Percentiles rank a stretch among this genome's conserved stretches.
These are phyloP conservation scores for Synergus laeviventris DNA, from an alignment of 2,888 invertebrate species.

Conservation along the genomic window DNA sequence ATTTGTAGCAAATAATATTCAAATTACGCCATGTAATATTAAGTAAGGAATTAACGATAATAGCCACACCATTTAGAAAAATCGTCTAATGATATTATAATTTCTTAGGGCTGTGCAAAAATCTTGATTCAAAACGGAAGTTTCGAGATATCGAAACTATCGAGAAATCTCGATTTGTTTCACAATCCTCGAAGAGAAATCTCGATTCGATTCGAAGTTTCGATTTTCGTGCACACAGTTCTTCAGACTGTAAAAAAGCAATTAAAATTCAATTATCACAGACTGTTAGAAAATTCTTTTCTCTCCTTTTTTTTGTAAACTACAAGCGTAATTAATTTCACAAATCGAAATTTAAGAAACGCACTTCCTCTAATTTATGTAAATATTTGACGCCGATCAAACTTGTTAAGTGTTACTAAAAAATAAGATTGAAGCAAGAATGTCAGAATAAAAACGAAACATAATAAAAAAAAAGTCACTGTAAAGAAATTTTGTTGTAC, in stretches of 20 bases:
- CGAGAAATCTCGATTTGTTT: too few species aligned
- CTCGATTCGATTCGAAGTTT: too few species aligned
- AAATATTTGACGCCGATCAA: constrained; percentile 51
- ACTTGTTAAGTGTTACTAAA: not conserved
- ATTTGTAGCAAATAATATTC: constrained; percentile 30
- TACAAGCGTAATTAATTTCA: constrained; percentile 50
- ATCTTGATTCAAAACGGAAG: too few species aligned
- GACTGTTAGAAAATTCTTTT: constrained; percentile 25
- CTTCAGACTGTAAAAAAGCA: not conserved
- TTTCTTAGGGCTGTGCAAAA: not conserved
- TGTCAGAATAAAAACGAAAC: constrained; percentile 15
- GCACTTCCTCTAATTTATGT: constrained; percentile 54
- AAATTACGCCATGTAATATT: constrained; percentile 1
- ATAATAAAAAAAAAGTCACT: not conserved
- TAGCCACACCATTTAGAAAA: not conserved
- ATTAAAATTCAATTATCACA: not conserved
- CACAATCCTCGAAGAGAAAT: too few species aligned
- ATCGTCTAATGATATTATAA: not conserved
- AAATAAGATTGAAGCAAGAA: not conserved
- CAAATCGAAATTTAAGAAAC: constrained; percentile 36
- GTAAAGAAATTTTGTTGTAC: not conserved
- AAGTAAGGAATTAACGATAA: constrained; percentile 16
- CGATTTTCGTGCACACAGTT: not conserved
- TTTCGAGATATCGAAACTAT: too few species aligned
- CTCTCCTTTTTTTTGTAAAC: constrained; percentile 55